Conservation (phyloP, 1,140 invertebrate species). For the Bombus difficillimus region DNA sequence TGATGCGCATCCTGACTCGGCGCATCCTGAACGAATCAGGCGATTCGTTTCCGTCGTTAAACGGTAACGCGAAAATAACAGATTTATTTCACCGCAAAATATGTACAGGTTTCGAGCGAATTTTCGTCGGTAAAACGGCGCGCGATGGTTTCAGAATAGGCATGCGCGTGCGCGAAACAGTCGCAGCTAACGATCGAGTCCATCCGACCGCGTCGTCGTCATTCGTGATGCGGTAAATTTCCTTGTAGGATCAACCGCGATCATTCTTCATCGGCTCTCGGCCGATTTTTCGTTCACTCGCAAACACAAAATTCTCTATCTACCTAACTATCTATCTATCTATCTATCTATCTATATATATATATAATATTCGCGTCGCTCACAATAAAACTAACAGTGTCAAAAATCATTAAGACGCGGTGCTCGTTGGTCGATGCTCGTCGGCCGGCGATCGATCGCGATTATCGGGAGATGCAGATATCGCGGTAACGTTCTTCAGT, state of each 20-base stretch:
- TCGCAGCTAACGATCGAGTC: neutral
- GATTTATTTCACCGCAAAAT: neutral
- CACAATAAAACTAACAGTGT: neutral
- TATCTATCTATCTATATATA: neutral
- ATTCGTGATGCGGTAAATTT: neutral
- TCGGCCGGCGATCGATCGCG: neutral
- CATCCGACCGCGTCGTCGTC: neutral
- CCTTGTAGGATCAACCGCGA: neutral
- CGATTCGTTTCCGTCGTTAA: neutral
- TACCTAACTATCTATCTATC: neutral
- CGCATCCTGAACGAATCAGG: neutral
- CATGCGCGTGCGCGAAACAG: neutral
- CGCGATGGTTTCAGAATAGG: neutral
- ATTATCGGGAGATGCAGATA: neutral
- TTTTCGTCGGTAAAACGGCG: neutral
- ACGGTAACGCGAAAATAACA: neutral
- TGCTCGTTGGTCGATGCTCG: neutral
- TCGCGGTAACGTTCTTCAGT: neutral
- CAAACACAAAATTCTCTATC: constrained; percentile 6
- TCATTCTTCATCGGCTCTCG: no score
- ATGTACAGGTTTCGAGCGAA: neutral
- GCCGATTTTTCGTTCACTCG: neutral
- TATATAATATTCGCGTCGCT: neutral
- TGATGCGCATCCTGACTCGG: neutral
- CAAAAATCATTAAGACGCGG: constrained; percentile 2